Conservation (phyloP, 1,140 invertebrate genomes). For the Dendrolimus kikuchii region DNA sequence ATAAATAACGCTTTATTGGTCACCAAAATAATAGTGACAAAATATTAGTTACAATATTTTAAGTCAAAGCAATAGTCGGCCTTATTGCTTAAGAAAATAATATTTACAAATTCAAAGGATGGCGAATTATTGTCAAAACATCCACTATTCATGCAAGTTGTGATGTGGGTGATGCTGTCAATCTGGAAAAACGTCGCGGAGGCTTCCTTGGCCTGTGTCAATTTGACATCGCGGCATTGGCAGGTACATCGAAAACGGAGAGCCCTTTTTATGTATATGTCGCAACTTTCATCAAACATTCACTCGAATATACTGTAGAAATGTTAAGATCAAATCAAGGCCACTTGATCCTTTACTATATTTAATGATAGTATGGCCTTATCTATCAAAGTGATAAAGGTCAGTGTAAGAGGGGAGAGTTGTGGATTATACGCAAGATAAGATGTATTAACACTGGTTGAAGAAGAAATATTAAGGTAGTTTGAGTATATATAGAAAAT, state of each 20-base stretch:
- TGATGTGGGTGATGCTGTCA: constrained; percentile 14
- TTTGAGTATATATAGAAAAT: too few relatives aligned
- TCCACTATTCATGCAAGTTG: background rate
- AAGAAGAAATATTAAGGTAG: too few relatives aligned
- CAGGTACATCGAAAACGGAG: constrained; percentile 5
- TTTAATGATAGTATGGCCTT: background rate
- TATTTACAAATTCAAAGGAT: too few relatives aligned
- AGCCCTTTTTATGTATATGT: constrained; percentile 20
- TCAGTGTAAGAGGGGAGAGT: too few relatives aligned
- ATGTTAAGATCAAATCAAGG: background rate
- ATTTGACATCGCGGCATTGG: constrained; percentile 22
- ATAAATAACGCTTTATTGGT: too few relatives aligned
- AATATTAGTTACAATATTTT: too few relatives aligned
- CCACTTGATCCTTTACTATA: constrained; percentile 2
- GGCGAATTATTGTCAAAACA: background rate
- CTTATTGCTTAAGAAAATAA: too few relatives aligned
- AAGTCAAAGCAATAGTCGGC: too few relatives aligned
- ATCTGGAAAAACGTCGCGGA: constrained; percentile 20
- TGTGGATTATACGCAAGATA: too few relatives aligned
- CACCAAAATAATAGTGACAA: too few relatives aligned
- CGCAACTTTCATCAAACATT: constrained; percentile 7
- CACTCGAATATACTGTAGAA: background rate
- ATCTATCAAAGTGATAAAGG: background rate
- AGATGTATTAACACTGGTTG: too few relatives aligned
- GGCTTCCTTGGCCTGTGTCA: constrained; percentile 6